Conservation (phyloP, 2,888 invertebrate genomes). For the Pachliopta kotzebuea region DNA sequence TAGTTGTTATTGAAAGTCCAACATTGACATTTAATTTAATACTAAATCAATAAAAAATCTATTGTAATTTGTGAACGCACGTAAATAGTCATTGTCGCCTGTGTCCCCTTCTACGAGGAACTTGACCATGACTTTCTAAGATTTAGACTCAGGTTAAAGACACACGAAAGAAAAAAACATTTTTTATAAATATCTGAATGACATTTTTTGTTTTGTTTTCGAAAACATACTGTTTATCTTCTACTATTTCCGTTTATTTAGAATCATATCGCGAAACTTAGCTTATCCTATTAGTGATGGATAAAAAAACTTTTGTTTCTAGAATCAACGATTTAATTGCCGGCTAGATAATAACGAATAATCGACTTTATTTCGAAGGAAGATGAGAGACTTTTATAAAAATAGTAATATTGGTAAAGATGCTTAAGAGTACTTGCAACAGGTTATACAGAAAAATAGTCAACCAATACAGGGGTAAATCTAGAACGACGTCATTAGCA, state of each 20-base stretch:
- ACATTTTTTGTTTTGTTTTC: background rate
- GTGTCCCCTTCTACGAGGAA: constrained; percentile 37
- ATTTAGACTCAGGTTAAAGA: constrained; percentile 41
- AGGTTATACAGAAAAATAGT: background rate
- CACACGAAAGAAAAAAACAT: constrained; percentile 25
- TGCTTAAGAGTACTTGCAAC: too few species aligned
- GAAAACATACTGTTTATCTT: background rate
- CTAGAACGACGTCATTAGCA: constrained; percentile 42
- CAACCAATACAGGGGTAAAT: background rate
- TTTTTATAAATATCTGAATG: background rate
- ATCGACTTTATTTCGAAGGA: background rate
- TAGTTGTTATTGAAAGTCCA: background rate
- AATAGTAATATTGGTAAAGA: too few species aligned
- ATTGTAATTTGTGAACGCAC: background rate
- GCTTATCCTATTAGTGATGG: background rate
- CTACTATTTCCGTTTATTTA: background rate
- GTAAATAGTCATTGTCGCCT: constrained; percentile 34
- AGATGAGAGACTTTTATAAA: background rate
- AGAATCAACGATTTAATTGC: background rate
- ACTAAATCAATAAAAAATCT: background rate
- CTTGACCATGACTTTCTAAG: constrained; percentile 57
- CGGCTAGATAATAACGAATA: too few species aligned
- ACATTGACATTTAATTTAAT: background rate
- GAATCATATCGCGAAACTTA: too few species aligned
- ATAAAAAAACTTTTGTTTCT: background rate